These are phyloP conservation scores for Enteromius treurensis DNA, from an alignment of 2,797 vertebrate genomes.

Conservation along the genomic window DNA sequence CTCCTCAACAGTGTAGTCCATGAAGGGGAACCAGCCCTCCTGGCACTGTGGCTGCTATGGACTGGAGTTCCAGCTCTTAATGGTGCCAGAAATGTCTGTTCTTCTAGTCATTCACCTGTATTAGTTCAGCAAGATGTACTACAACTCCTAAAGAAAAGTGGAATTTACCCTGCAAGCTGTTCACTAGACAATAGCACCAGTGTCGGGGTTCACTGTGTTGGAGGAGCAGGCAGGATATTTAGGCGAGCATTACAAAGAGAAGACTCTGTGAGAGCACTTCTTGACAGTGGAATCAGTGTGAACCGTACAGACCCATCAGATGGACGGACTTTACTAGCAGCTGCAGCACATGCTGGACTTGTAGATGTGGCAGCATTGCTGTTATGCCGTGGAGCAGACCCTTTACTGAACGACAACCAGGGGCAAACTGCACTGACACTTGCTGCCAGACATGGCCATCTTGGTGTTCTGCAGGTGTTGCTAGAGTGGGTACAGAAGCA, in stretches of 20 bases:
- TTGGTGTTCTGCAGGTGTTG: slow-evolving; percentile 73
- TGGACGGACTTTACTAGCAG: slow-evolving; percentile 75
- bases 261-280: slow-evolving; percentile 69
- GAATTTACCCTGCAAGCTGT: slow-evolving; percentile 63
- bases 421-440: slow-evolving; percentile 81
- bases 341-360: slow-evolving; percentile 75
- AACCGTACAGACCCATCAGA: slow-evolving; percentile 71
- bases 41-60: slow-evolving; percentile 85
- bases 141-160: slow-evolving; percentile 77
- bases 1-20: slow-evolving; percentile 77
- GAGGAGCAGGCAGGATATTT: slow-evolving; percentile 58
- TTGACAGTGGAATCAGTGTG: slow-evolving; percentile 72
- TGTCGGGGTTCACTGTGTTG: slow-evolving; percentile 59
- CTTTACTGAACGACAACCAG: slow-evolving; percentile 74
- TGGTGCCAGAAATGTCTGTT: slow-evolving; percentile 24
- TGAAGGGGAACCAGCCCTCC: slow-evolving; percentile 70
- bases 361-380: slow-evolving; percentile 72
- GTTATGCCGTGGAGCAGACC: slow-evolving; percentile 73
- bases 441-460: slow-evolving; percentile 78
- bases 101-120: slow-evolving; percentile 57
- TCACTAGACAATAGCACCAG: slow-evolving; percentile 60
- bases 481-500: slow-evolving; percentile 73
- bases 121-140: slow-evolving; percentile 74
- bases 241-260: slow-evolving; percentile 68
- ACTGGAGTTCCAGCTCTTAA: slow-evolving; percentile 71